Percentiles rank a stretch among this genome's conserved stretches.
phyloP scores from a whole-genome alignment of 2,888 invertebrate genomes.

The Tipula lateralis region DNA sequence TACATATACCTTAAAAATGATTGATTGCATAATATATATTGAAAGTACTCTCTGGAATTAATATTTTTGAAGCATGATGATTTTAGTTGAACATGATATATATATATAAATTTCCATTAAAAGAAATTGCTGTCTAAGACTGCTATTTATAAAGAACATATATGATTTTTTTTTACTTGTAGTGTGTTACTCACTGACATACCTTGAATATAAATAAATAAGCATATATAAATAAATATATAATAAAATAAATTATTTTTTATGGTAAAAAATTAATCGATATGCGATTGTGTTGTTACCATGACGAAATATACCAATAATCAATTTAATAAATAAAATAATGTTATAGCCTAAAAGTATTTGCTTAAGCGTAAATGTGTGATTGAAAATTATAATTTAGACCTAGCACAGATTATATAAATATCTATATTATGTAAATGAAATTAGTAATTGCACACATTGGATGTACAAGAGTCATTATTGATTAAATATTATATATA shows the following conservation, averaged over 20 bases:
- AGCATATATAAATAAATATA: constrained; percentile 3
- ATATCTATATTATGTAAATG: neutral
- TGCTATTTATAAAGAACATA: neutral
- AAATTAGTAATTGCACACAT: constrained; percentile 19
- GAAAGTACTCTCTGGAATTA: constrained; percentile 4
- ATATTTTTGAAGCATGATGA: constrained; percentile 11
- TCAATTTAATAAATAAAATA: neutral
- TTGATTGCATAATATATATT: constrained; percentile 20
- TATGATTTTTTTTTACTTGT: neutral
- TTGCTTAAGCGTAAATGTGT: constrained; percentile 24
- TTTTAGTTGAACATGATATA: constrained; percentile 2
- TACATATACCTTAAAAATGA: neutral
- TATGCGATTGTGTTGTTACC: neutral
- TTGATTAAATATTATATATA: neutral
- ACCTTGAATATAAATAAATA: neutral
- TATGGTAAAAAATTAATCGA: neutral
- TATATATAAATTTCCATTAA: neutral
- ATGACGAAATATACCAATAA: neutral
- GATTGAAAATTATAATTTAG: constrained; percentile 19
- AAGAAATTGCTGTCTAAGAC: neutral
- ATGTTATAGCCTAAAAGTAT: constrained; percentile 7
- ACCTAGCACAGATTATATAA: neutral
- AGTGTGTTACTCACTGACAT: neutral
- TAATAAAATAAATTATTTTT: constrained; percentile 19
- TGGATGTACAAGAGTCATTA: neutral